phyloP scores from a whole-genome alignment of 1,140 invertebrate genomes.

The Acarapis woodi region DNA sequence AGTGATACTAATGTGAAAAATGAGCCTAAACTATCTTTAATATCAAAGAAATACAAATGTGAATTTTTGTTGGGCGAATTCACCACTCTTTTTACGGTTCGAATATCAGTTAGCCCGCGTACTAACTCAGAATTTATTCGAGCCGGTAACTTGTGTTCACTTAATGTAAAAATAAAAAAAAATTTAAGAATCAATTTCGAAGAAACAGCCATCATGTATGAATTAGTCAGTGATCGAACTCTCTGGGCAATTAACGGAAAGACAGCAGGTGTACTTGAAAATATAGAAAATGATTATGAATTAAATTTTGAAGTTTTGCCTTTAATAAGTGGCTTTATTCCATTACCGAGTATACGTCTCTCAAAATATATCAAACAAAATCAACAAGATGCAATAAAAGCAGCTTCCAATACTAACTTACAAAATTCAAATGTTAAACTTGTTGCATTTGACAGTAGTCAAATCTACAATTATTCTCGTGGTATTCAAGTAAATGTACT shows the following conservation, averaged over 20 bases:
- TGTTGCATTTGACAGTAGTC: constrained; percentile 50
- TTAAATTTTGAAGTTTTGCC: constrained; percentile 69
- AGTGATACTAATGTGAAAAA: too few species aligned
- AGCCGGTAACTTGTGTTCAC: constrained; percentile 52
- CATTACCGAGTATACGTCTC: constrained; percentile 53
- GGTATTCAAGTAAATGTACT: constrained; percentile 59
- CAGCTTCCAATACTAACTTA: neutral
- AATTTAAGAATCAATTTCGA: constrained; percentile 11
- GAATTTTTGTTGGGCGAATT: constrained; percentile 10
- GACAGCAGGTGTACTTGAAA: constrained; percentile 25
- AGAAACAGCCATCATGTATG: constrained; percentile 46
- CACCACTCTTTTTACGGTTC: constrained; percentile 49
- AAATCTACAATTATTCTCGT: constrained; percentile 62
- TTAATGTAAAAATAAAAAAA: constrained; percentile 34
- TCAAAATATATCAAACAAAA: constrained; percentile 53
- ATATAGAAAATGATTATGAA: constrained; percentile 14
- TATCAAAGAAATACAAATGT: constrained; percentile 7
- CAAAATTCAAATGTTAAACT: constrained; percentile 25
- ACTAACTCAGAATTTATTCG: constrained; percentile 59
- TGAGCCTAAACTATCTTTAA: neutral
- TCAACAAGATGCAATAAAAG: neutral
- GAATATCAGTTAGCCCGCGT: constrained; percentile 42
- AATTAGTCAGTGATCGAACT: constrained; percentile 28
- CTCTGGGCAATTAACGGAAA: constrained; percentile 71
- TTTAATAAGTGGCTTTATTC: constrained; percentile 52